Conservation (phyloP, 2,113 vertebrate genomes). For the Aphyosemion australe region DNA sequence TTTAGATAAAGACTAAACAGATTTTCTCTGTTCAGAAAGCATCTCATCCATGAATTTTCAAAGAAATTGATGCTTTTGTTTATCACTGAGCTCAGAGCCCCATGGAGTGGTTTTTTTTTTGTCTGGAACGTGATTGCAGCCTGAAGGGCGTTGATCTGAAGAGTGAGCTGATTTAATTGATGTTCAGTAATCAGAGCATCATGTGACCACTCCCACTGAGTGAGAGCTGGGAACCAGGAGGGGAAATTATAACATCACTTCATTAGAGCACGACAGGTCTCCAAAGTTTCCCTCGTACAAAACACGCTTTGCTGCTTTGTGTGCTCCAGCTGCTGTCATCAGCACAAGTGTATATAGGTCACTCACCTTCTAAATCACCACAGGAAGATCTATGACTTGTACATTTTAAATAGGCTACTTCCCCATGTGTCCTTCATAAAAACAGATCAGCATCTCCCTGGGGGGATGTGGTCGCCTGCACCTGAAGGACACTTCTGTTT, state of each 20-base stretch:
- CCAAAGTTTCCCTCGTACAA: not conserved
- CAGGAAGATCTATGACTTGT: constrained; percentile 23
- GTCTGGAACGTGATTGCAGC: constrained; percentile 9
- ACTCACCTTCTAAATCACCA: not conserved
- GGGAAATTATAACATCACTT: constrained; percentile 8
- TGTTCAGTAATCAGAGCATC: constrained; percentile 31
- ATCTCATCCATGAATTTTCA: not conserved
- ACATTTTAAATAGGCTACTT: constrained; percentile 45
- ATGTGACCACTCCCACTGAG: constrained; percentile 5
- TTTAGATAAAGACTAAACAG: too few relatives aligned
- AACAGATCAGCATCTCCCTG: constrained; percentile 32
- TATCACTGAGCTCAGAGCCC: not conserved
- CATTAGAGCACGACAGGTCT: constrained; percentile 33
- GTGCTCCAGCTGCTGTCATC: not conserved
- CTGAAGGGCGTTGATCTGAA: constrained; percentile 5
- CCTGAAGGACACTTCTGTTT: constrained; percentile 54
- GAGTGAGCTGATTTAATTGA: constrained; percentile 4
- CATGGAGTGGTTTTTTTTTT: not conserved
- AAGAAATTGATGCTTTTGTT: not conserved
- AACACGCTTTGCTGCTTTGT: constrained; percentile 4
- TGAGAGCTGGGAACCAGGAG: not conserved
- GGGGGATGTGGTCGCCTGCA: constrained; percentile 8
- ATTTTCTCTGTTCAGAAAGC: not conserved
- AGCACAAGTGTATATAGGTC: constrained; percentile 30
- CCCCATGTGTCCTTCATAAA: constrained; percentile 20